Conservation (phyloP, 2,113 vertebrate species). For the Arothron firmamentum region DNA sequence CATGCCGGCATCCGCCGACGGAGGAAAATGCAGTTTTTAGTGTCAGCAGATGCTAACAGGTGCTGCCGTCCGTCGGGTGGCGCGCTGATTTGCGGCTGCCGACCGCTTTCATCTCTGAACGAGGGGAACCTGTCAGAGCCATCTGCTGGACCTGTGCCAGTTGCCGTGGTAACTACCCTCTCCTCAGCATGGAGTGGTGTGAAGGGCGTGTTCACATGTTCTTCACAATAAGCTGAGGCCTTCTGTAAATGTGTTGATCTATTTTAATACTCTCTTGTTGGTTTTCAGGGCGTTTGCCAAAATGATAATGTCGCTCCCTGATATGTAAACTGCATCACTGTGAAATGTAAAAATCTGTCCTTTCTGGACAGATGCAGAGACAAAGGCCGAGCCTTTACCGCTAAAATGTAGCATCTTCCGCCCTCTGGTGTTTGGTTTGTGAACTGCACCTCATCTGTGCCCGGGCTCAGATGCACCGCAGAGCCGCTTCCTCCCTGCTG, state of each 20-base stretch:
- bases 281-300: too few relatives aligned
- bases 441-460: background rate
- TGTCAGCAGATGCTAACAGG: too few relatives aligned
- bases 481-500: background rate
- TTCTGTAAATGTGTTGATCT: too few relatives aligned
- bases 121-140: slow-evolving; percentile 22
- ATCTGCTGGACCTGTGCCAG: slow-evolving; percentile 38
- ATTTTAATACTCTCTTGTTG: too few relatives aligned
- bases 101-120: slow-evolving; percentile 13
- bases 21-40: too few relatives aligned
- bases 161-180: slow-evolving; percentile 55
- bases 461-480: background rate
- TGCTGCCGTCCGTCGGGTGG: background rate
- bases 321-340: too few relatives aligned
- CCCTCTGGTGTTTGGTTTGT: slow-evolving; percentile 47
- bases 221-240: background rate
- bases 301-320: background rate
- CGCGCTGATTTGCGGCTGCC: slow-evolving; percentile 2
- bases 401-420: background rate
- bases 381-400: slow-evolving; percentile 36
- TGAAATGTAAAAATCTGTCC: background rate
- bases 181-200: slow-evolving; percentile 8
- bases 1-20: too few relatives aligned
- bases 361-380: slow-evolving; percentile 34
- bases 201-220: slow-evolving; percentile 34